phyloP scores from a whole-genome alignment of 2,797 vertebrate genomes.

The Diplodus sargus region DNA sequence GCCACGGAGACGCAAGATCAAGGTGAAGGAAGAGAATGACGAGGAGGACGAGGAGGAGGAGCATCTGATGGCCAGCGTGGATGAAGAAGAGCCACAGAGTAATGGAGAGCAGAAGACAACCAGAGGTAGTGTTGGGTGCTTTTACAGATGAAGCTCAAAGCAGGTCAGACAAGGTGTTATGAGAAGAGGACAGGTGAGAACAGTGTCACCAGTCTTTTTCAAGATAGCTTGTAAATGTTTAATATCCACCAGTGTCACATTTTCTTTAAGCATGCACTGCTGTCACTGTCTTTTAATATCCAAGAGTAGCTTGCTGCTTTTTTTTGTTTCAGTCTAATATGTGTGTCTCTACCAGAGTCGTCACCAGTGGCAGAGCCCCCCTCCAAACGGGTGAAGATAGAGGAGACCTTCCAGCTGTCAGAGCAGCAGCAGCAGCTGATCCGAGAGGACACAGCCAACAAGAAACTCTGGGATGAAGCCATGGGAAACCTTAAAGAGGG shows the following conservation, averaged over 20 bases:
- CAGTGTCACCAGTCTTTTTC: slow-evolving; percentile 7
- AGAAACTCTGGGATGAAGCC: slow-evolving; percentile 97
- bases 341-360: slow-evolving; percentile 54
- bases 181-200: slow-evolving; percentile 63
- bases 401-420: slow-evolving; percentile 93
- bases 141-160: slow-evolving; percentile 59
- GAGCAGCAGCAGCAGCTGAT: slow-evolving; percentile 93
- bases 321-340: slow-evolving; percentile 3
- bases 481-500: slow-evolving; percentile 92
- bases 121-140: slow-evolving; percentile 76
- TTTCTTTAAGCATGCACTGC: neutral
- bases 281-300: neutral
- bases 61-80: slow-evolving; percentile 48
- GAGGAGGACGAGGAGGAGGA: slow-evolving; percentile 69
- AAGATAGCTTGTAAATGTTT: slow-evolving; percentile 17
- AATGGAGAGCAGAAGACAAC: slow-evolving; percentile 79
- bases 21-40: slow-evolving; percentile 76
- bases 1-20: slow-evolving; percentile 77
- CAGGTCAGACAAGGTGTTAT: slow-evolving; percentile 66
- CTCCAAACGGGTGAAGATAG: slow-evolving; percentile 89
- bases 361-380: slow-evolving; percentile 76
- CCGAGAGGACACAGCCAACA: slow-evolving; percentile 92
- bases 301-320: neutral
- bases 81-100: slow-evolving; percentile 75
- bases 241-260: neutral